Base-by-base conservation (phyloP, 2,888 invertebrate genomes). In the Meteorus colon region DNA sequence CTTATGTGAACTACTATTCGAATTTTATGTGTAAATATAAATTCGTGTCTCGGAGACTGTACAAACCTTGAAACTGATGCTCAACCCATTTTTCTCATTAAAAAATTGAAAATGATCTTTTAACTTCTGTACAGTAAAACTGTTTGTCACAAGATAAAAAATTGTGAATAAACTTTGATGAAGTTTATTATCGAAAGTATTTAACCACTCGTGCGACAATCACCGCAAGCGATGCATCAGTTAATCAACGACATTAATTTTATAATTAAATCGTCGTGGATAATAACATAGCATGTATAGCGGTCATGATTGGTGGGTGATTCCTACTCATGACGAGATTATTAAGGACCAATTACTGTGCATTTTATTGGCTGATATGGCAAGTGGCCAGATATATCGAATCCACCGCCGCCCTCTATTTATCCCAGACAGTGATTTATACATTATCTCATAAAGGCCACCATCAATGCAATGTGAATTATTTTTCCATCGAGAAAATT, bases 281-380 rank as follows among this genome's bases (percentile, higher is more conserved):
- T 88, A 89, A 89, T 89, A 89, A 88, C 87, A 88, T 86, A 86
- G 86, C 81, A 79, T 79, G 76, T 63, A 78, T 73, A 77, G 74
- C 75, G 81, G 79, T 68, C 79, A 81, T 82, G 84, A 86, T 86
- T 83, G 83, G 81, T 75, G 82, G 82, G 86, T 83, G 85, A 87
- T 88, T 84, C 85, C 84, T 82, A 83, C 83, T 86, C 87, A 87
- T 89, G 89, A 89, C 88, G 87, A 89, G 89, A 88, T 89, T 89
- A 89, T 89, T 89, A 89, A 89, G 85, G 86, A 79, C 84, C 87
- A 87, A 88, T 88, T 87, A 88, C 79, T 76, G 82, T 81, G 77
- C 83, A 80, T 85, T 86, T 87, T 87, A 87, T 87, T 85, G 84
- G 81, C 81, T 82, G 82, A 87, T 85, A 72, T 85, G 55, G 55